Evolutionary conservation across 2,797 vertebrate species (phyloP).

Genomic region (Pseudocheirus occidentalis): DNA sequence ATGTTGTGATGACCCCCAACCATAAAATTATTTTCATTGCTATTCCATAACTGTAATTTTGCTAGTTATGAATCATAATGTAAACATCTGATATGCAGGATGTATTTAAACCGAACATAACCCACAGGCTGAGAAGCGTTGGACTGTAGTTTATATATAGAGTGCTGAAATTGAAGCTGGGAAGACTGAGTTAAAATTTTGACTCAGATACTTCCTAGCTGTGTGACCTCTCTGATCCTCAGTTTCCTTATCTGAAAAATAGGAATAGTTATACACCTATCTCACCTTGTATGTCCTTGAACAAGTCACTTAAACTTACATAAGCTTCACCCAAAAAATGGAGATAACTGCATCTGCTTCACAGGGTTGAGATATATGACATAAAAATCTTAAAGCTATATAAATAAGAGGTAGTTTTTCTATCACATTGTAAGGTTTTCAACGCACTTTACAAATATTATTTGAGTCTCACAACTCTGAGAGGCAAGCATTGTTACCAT

Average conservation of each 20-base stretch:
- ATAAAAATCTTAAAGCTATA: neutral
- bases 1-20: no score
- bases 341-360: neutral
- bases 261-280: neutral
- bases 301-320: neutral
- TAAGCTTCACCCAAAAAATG: neutral
- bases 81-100: no score
- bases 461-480: neutral
- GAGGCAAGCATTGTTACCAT: neutral
- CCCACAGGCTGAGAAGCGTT: no score
- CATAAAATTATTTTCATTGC: no score
- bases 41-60: no score
- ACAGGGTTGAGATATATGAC: neutral
- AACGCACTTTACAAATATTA: neutral
- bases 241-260: neutral
- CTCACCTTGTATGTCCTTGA: neutral
- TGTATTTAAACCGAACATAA: no score
- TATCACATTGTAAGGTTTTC: neutral
- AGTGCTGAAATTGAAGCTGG: neutral
- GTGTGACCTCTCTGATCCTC: neutral
- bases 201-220: neutral
- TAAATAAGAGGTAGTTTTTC: neutral
- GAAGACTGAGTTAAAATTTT: neutral
- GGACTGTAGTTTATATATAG: neutral
- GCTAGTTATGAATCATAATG: no score